A percentile compares a stretch with the other conserved stretches of the same genome.
These are phyloP conservation scores for Pelvicachromis taeniatus DNA, from an alignment of 2,113 vertebrate species.

Conservation along the genomic window DNA sequence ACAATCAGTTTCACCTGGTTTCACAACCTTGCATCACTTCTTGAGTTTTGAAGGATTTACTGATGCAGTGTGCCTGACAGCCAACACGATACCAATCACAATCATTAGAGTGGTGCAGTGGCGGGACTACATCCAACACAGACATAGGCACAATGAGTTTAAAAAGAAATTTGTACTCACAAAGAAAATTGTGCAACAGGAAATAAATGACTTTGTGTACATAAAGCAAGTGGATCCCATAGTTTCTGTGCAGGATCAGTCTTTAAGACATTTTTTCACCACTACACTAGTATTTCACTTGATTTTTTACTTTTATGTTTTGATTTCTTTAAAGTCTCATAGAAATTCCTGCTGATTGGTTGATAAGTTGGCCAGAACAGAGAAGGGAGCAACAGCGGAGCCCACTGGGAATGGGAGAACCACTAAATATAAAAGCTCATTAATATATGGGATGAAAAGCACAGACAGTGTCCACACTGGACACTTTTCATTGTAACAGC, in stretches of 20 bases:
- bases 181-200: not conserved
- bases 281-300: not conserved
- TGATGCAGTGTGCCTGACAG: not conserved
- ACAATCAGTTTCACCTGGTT: not conserved
- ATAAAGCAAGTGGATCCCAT: not conserved
- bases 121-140: not conserved
- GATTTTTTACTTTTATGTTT: not conserved
- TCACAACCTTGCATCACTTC: not conserved
- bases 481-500: not conserved
- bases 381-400: not conserved
- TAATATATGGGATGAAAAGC: not conserved
- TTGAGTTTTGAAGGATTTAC: not conserved
- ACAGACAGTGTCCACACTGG: not conserved
- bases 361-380: not conserved
- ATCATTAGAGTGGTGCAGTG: not conserved
- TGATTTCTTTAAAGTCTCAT: not conserved
- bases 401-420: not conserved
- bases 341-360: not conserved
- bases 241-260: not conserved
- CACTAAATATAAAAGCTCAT: not conserved
- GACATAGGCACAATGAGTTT: not conserved
- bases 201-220: not conserved
- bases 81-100: not conserved
- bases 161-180: not conserved
- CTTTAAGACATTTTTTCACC: not conserved